A percentile compares a stretch with the other conserved stretches of the same genome.
Evolutionary conservation across 1,140 invertebrate species (phyloP).

Genomic region (Trachymyrmex septentrionalis): DNA sequence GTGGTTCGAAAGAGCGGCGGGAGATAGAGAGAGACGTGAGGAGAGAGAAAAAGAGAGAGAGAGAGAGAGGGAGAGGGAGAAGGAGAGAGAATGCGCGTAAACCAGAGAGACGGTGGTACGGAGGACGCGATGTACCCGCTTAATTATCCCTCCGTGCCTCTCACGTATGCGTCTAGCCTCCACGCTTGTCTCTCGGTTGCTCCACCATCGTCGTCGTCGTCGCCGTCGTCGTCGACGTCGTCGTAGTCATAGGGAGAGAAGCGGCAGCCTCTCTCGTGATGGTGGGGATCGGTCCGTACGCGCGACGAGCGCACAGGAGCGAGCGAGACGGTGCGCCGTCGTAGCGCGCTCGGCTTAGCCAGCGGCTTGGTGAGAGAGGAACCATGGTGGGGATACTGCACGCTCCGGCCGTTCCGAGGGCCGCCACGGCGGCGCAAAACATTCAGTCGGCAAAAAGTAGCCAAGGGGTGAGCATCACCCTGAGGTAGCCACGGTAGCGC

Average conservation of each 20-base stretch:
- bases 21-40: conserved; percentile 11
- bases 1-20: conserved; percentile 66
- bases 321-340: conserved; percentile 44
- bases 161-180: conserved; percentile 73
- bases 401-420: conserved; percentile 78
- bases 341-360: conserved; percentile 68
- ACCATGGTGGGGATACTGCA: conserved; percentile 72
- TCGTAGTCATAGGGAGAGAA: conserved; percentile 54
- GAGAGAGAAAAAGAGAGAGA: neutral
- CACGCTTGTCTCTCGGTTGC: conserved; percentile 63
- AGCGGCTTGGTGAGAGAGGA: conserved; percentile 52
- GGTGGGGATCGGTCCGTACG: conserved; percentile 61
- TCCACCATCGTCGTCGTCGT: conserved; percentile 38
- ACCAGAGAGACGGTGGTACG: conserved; percentile 68
- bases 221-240: conserved; percentile 41
- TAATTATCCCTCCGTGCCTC: conserved; percentile 83
- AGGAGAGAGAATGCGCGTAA: conserved; percentile 39
- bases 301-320: neutral
- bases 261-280: conserved; percentile 4
- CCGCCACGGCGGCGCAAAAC: conserved; percentile 84
- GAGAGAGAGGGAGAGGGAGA: conserved; percentile 9
- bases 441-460: conserved; percentile 87
- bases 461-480: conserved; percentile 86
- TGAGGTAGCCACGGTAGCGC: conserved; percentile 70
- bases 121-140: conserved; percentile 82